phyloP scores from a whole-genome alignment of 2,888 invertebrate genomes.

The Altica lythri region DNA sequence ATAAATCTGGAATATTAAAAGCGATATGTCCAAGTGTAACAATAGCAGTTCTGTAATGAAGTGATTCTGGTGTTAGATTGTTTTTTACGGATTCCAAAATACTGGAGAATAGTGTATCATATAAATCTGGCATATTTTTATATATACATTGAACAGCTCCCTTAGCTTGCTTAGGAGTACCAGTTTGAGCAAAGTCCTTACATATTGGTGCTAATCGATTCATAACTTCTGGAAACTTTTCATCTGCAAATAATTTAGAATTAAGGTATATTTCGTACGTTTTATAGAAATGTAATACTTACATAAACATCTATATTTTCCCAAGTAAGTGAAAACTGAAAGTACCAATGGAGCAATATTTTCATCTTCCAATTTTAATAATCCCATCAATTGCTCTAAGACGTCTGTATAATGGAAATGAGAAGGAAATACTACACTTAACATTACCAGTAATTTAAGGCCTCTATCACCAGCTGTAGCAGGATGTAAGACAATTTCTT shows the following conservation, averaged over 20 bases:
- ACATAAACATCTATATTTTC: conserved; percentile 84
- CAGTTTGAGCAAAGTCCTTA: conserved; percentile 84
- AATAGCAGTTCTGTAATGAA: conserved; percentile 89
- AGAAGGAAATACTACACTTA: conserved; percentile 91
- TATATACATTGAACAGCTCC: conserved; percentile 93
- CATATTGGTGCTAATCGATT: conserved; percentile 83
- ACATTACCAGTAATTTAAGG: conserved; percentile 82
- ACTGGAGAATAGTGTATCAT: conserved; percentile 79
- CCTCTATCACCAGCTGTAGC: conserved; percentile 88
- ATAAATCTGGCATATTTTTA: conserved; percentile 75
- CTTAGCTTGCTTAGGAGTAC: conserved; percentile 94
- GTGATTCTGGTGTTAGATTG: conserved; percentile 74
- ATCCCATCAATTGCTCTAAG: conserved; percentile 72
- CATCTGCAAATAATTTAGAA: conserved; percentile 58
- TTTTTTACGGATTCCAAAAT: conserved; percentile 80
- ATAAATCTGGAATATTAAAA: conserved; percentile 86
- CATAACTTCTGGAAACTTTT: conserved; percentile 76
- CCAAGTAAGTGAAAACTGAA: conserved; percentile 83
- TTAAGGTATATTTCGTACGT: neutral
- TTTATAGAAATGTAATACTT: conserved; percentile 49
- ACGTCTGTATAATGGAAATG: conserved; percentile 90
- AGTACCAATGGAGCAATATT: conserved; percentile 79
- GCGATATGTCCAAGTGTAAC: conserved; percentile 95
- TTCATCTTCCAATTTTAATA: conserved; percentile 82
- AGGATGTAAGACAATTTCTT: conserved; percentile 78